Conservation (phyloP, 2,113 vertebrate species). For the Narcine bancroftii region DNA sequence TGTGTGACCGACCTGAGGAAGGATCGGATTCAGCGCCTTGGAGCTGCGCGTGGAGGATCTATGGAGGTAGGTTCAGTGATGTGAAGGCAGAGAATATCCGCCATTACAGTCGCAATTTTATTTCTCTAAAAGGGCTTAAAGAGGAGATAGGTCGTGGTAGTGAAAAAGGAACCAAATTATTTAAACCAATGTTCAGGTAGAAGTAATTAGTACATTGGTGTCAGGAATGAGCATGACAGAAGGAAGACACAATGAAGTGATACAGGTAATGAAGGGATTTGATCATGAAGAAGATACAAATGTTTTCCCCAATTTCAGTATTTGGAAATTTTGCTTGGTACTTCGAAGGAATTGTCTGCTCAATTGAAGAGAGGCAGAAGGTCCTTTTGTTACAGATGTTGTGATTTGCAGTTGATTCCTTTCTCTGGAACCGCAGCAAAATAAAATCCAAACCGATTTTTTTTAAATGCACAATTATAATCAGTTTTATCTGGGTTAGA, state of each 20-base stretch:
- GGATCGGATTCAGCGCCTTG: too few relatives aligned
- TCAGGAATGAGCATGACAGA: neutral
- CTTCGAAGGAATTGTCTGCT: neutral
- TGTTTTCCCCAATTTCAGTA: neutral
- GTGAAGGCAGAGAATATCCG: too few relatives aligned
- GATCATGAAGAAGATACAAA: neutral
- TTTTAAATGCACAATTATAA: too few relatives aligned
- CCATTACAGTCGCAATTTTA: too few relatives aligned
- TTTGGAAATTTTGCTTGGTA: neutral
- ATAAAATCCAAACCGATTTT: too few relatives aligned
- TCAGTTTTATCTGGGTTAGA: too few relatives aligned
- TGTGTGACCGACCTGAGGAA: too few relatives aligned
- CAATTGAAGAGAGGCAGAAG: neutral
- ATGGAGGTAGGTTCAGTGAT: too few relatives aligned
- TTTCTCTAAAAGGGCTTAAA: too few relatives aligned
- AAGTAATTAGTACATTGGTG: neutral
- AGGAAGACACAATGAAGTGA: neutral
- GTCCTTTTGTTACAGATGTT: neutral
- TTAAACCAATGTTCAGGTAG: neutral
- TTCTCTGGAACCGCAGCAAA: neutral
- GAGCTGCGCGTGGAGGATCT: too few relatives aligned
- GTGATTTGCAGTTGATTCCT: neutral
- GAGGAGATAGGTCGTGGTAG: neutral
- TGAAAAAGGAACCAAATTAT: neutral
- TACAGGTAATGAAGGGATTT: neutral